Conservation (phyloP, 2,113 vertebrate species). For the Orycteropus afer region DNA sequence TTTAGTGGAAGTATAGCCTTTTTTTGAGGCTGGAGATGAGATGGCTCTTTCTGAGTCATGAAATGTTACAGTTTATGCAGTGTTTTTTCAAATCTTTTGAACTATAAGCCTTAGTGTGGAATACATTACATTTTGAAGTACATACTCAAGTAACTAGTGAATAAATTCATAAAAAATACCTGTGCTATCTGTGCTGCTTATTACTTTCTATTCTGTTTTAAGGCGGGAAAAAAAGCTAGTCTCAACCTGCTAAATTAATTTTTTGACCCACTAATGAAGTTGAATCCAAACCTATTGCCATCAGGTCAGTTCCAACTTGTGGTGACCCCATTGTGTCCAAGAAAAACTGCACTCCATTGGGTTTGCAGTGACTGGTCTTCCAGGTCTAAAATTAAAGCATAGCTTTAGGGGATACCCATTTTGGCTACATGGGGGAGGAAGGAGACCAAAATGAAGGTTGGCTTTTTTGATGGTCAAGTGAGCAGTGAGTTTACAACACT, state of each 20-base stretch:
- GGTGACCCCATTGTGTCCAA: too few species aligned
- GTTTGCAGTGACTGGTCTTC: too few species aligned
- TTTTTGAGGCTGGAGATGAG: slow-evolving; percentile 16
- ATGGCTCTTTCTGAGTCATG: slow-evolving; percentile 13
- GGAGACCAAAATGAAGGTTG: background rate
- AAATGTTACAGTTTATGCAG: background rate
- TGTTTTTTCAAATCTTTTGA: background rate
- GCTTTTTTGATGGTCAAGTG: background rate
- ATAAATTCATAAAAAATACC: background rate
- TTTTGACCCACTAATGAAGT: background rate
- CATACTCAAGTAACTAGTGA: too few species aligned
- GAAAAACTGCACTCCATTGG: too few species aligned
- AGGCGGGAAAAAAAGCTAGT: background rate
- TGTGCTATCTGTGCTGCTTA: background rate
- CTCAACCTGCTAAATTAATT: background rate
- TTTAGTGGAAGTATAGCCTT: background rate
- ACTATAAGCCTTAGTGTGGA: background rate
- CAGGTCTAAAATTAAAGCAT: background rate
- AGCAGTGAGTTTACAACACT: background rate
- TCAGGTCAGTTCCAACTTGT: too few species aligned
- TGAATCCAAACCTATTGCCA: background rate
- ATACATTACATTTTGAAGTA: background rate
- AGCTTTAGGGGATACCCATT: background rate
- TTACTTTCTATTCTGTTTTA: background rate
- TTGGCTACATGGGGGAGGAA: background rate